phyloP scores from a whole-genome alignment of 2,113 vertebrate genomes.

The Chrysochloris asiatica region DNA sequence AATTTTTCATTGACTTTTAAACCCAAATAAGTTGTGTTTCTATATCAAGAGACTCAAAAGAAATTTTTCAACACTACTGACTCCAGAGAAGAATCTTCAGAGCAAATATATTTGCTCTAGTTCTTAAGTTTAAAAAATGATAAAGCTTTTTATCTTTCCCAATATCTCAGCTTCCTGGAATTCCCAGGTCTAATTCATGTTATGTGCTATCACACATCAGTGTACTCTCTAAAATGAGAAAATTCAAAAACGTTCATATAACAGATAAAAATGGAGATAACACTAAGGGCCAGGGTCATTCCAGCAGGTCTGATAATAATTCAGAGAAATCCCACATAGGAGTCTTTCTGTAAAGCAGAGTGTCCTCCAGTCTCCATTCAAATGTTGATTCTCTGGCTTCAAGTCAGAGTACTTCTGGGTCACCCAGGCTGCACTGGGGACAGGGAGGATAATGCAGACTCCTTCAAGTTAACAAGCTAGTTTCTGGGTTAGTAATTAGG shows the following conservation, averaged over 20 bases:
- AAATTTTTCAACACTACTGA: not conserved
- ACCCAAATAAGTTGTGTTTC: not conserved
- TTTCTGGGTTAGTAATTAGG: not conserved
- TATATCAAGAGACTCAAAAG: not conserved
- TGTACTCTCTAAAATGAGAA: not conserved
- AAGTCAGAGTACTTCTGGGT: not conserved
- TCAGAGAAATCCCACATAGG: not conserved
- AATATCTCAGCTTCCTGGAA: not conserved
- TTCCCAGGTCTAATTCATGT: not conserved
- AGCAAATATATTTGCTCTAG: not conserved
- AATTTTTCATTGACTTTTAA: not conserved
- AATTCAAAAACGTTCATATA: not conserved
- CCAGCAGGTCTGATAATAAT: not conserved
- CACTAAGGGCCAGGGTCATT: not conserved
- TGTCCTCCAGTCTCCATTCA: not conserved
- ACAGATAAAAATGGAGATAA: not conserved
- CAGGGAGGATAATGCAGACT: not conserved
- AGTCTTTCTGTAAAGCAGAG: not conserved
- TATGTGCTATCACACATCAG: not conserved
- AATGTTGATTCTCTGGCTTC: not conserved
- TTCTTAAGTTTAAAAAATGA: not conserved
- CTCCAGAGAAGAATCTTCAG: not conserved
- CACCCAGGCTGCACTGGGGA: rapidly evolving
- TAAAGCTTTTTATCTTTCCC: not conserved
- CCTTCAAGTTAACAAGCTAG: not conserved